phyloP scores from a whole-genome alignment of 1,140 invertebrate species.

The Drosophila lacertosa region DNA sequence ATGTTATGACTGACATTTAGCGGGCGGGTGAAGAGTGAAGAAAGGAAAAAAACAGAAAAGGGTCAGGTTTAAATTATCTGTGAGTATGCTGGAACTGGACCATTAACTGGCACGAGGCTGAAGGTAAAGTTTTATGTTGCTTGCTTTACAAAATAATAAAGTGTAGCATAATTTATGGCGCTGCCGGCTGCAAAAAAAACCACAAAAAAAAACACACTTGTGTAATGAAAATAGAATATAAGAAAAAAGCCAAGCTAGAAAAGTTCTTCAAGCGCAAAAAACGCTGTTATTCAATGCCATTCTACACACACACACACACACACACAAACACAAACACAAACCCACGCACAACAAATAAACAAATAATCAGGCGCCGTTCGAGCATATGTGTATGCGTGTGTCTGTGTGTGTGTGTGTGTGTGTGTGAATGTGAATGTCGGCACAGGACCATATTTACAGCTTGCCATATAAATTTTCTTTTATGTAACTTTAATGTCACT shows the following conservation, averaged over 20 bases:
- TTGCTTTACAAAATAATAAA: slow-evolving; percentile 75
- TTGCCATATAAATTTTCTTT: slow-evolving; percentile 63
- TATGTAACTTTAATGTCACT: slow-evolving; percentile 69
- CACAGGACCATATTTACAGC: slow-evolving; percentile 44
- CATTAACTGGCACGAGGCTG: slow-evolving; percentile 34
- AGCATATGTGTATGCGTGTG: slow-evolving; percentile 2
- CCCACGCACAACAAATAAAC: slow-evolving; percentile 50
- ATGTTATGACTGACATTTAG: slow-evolving; percentile 35
- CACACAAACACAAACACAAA: slow-evolving; percentile 13
- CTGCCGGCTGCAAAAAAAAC: slow-evolving; percentile 15
- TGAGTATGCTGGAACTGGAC: slow-evolving; percentile 18
- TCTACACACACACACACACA: slow-evolving; percentile 26
- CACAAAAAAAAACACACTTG: slow-evolving; percentile 16
- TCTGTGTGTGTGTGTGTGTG: slow-evolving; percentile 7
- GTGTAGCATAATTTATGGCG: slow-evolving; percentile 72
- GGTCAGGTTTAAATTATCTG: slow-evolving; percentile 37
- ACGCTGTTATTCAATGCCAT: slow-evolving; percentile 65
- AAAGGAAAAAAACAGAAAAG: slow-evolving; percentile 12
- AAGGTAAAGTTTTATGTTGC: slow-evolving; percentile 36
- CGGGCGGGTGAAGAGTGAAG: not conserved
- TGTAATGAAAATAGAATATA: slow-evolving; percentile 21
- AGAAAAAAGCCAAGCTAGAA: slow-evolving; percentile 25
- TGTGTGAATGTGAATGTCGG: slow-evolving; percentile 14
- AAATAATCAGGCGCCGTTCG: slow-evolving; percentile 59
- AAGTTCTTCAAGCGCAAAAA: slow-evolving; percentile 61